A percentile compares a stretch with the other conserved stretches of the same genome.
These are phyloP conservation scores for Enteromius radiatus DNA, from an alignment of 2,797 vertebrate species.

Conservation along the genomic window DNA sequence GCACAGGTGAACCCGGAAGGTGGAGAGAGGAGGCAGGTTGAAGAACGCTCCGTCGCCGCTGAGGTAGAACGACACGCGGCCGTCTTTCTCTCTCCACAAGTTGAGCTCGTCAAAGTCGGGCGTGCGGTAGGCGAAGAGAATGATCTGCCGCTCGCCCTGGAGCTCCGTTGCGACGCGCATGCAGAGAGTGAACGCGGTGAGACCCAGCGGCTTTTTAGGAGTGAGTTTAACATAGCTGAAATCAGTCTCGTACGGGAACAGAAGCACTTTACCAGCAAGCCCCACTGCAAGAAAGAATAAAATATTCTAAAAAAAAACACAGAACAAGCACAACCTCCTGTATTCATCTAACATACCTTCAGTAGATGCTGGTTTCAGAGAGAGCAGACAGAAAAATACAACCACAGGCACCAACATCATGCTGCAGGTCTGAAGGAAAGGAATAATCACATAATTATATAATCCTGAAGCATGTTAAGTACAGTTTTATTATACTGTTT, in stretches of 20 bases:
- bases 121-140: slow-evolving; percentile 82
- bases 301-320: background rate
- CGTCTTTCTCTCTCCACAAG: slow-evolving; percentile 81
- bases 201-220: slow-evolving; percentile 75
- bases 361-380: background rate
- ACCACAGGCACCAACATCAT: slow-evolving; percentile 21
- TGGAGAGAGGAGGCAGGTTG: slow-evolving; percentile 73
- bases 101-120: slow-evolving; percentile 81
- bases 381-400: slow-evolving; percentile 5
- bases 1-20: slow-evolving; percentile 80
- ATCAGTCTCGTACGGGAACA: slow-evolving; percentile 81
- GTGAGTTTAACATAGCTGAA: slow-evolving; percentile 78
- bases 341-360: background rate
- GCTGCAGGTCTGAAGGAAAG: background rate
- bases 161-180: slow-evolving; percentile 79
- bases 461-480: background rate
- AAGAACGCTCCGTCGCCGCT: slow-evolving; percentile 77
- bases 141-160: slow-evolving; percentile 76
- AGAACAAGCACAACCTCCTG: background rate
- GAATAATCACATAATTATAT: background rate
- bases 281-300: slow-evolving; percentile 62
- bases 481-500: background rate
- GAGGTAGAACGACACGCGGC: slow-evolving; percentile 78
- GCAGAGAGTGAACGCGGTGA: slow-evolving; percentile 80
- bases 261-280: slow-evolving; percentile 74